phyloP scores from a whole-genome alignment of 1,140 invertebrate species.

The Melipona quadrifasciata region DNA sequence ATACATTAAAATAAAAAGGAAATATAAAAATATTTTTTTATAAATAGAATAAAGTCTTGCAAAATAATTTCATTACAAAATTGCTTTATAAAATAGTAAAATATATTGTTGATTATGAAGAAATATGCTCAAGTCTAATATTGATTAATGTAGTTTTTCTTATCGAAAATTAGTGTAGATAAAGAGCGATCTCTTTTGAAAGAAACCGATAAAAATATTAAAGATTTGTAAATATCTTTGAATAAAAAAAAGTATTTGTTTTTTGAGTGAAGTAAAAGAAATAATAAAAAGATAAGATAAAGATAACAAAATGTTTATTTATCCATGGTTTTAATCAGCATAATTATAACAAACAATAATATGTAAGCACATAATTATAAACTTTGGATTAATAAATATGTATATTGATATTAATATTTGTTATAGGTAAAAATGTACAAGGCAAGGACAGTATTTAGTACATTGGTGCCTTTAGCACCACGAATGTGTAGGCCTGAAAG shows the following conservation, averaged over 20 bases:
- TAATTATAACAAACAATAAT: background rate
- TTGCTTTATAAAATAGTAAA: background rate
- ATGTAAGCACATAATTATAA: background rate
- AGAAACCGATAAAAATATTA: background rate
- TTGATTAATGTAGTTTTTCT: no score
- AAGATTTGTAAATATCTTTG: background rate
- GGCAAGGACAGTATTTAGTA: slow-evolving; percentile 84
- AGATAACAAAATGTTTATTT: background rate
- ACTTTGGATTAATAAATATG: background rate
- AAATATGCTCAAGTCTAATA: no score
- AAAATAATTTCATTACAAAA: background rate
- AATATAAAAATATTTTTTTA: slow-evolving; percentile 24
- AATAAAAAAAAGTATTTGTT: slow-evolving; percentile 5
- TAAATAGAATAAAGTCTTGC: slow-evolving; percentile 14
- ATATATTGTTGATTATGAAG: no score
- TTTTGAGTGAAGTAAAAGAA: background rate
- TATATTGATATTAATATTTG: background rate
- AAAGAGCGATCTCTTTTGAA: background rate
- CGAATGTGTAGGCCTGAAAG: slow-evolving; percentile 84
- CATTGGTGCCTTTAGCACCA: slow-evolving; percentile 83
- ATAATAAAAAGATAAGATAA: no score
- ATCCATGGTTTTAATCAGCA: background rate
- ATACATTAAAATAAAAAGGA: slow-evolving; percentile 21
- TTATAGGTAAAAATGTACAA: slow-evolving; percentile 86
- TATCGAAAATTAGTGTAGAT: no score